A percentile compares a stretch with the other conserved stretches of the same genome.
phyloP scores from a whole-genome alignment of 1,140 invertebrate genomes.

The Aphelenchoides besseyi region DNA sequence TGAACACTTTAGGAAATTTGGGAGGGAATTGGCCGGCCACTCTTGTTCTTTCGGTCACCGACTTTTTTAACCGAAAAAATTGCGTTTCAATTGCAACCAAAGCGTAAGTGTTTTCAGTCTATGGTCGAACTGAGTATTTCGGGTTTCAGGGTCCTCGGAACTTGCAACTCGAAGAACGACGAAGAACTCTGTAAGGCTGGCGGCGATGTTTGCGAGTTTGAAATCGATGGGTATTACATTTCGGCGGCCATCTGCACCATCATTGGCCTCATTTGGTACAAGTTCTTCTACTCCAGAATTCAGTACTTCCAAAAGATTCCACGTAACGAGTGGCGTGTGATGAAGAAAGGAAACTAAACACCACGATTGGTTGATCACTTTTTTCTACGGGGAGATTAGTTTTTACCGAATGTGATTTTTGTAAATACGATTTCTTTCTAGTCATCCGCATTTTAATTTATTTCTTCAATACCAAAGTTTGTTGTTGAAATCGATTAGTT shows the following conservation, averaged over 20 bases:
- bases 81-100: constrained; percentile 53
- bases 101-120: constrained; percentile 22
- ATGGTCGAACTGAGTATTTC: background rate
- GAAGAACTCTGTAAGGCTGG: constrained; percentile 49
- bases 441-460: too few species aligned
- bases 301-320: constrained; percentile 53
- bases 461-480: too few species aligned
- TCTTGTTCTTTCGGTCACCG: constrained; percentile 84
- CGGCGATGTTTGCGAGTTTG: constrained; percentile 49
- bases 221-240: constrained; percentile 50
- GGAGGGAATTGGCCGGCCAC: constrained; percentile 96
- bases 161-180: constrained; percentile 53
- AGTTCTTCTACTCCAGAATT: constrained; percentile 44
- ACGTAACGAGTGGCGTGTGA: constrained; percentile 48
- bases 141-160: constrained; percentile 48
- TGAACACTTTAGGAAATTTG: constrained; percentile 92
- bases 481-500: too few species aligned
- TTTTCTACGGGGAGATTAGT: background rate
- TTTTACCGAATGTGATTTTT: background rate
- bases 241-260: constrained; percentile 49
- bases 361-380: background rate
- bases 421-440: background rate
- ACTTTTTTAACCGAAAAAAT: constrained; percentile 65
- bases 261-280: constrained; percentile 46
- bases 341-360: constrained; percentile 29